Conservation (phyloP, 1,140 invertebrate genomes). For the Bombus cullumanus region DNA sequence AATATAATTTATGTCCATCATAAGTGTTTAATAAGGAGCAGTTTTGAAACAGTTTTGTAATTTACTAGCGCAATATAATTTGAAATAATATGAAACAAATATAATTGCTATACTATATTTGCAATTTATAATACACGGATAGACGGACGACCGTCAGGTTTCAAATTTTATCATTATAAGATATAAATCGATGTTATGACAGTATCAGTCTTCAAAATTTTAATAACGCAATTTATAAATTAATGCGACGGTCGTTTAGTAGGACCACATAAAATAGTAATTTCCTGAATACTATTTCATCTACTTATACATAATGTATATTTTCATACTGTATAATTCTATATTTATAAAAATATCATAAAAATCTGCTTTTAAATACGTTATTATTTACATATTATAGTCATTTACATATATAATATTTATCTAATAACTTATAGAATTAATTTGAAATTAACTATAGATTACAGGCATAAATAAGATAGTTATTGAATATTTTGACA, state of each 20-base stretch:
- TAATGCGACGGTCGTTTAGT: constrained; percentile 35
- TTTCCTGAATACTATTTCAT: background rate
- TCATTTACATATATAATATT: background rate
- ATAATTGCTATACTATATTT: constrained; percentile 2
- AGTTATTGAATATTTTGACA: constrained; percentile 15
- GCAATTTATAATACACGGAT: constrained; percentile 57
- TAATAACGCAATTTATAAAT: background rate
- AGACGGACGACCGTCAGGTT: constrained; percentile 70
- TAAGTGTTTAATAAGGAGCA: constrained; percentile 10
- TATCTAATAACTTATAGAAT: background rate
- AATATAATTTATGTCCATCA: background rate
- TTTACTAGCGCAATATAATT: background rate
- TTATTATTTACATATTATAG: background rate
- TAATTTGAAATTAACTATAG: constrained; percentile 16
- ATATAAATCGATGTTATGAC: background rate
- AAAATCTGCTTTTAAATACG: background rate
- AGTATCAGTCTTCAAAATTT: background rate
- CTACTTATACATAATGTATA: background rate
- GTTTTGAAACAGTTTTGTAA: background rate
- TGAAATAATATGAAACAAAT: constrained; percentile 9
- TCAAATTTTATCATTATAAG: constrained; percentile 18
- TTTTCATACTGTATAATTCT: background rate
- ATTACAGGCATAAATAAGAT: constrained; percentile 39
- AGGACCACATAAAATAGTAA: constrained; percentile 22
- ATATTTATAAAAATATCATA: background rate